Evolutionary conservation across 2,888 invertebrate genomes (phyloP), one percentile per base, ranked within the genome.

Genomic region (Nineta flava): DNA sequence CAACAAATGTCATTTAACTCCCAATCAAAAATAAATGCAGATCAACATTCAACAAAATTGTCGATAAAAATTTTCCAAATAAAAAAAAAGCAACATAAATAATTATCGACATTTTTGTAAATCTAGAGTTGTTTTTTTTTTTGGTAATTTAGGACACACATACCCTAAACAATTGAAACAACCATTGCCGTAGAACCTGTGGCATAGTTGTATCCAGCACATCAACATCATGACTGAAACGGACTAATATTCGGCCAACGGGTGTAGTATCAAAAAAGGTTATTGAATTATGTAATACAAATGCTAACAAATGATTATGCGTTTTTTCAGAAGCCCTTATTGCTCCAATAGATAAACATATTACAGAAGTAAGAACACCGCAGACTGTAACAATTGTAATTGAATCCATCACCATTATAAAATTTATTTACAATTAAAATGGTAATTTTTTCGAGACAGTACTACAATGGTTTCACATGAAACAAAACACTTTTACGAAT

Each of bases 231-330:
- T 75, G 78, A 57, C 78, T 75, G 64, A 82, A 79, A 57, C 79
- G 73, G 67, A 79, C 78, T 48, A 83, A 68, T 56, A 83, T 72
- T 60, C 83, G 71, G 60, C 83, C 83, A 54, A 73, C 59, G 7
- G 83, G 83, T 56, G 80, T 78, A 55, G 75, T 70, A 64, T 83
- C 82, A 67, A 83, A 83, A 69, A 83, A 83, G 55, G 73, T 73
- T 69, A 78, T 74, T 52, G 81, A 79, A 58, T 71, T 75, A 57
- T 72, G 72, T 49, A 84, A 67, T 55, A 81, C 67, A 57, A 70
- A 68, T 48, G 61, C 56, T 55, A 83, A 65, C 57, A 81, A 66
- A 53, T 60, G 58, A 58, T 68, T 67, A 63, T 83, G 83, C 56
- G 83, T 70, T 57, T 62, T 63, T 57, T 65, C 67, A 52, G 79